Percentiles rank a stretch among this genome's conserved stretches.
Evolutionary conservation across 2,797 vertebrate genomes (phyloP).

Genomic region (Labroides dimidiatus): DNA sequence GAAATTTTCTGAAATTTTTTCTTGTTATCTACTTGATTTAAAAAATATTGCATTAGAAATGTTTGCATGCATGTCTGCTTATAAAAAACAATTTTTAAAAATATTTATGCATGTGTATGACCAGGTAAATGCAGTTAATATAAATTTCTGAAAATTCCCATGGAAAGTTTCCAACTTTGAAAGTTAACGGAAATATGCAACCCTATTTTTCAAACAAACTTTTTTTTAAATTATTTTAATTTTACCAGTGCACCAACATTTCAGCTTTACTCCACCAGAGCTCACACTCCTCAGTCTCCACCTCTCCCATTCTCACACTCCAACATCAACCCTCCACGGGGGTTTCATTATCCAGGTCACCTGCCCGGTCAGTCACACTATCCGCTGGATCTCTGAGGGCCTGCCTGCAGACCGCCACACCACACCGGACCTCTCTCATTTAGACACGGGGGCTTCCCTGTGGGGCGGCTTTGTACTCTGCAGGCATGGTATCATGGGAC

Average conservation of each 20-base stretch:
- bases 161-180: too few relatives aligned
- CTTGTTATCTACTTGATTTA: too few relatives aligned
- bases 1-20: too few relatives aligned
- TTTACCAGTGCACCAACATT: not conserved
- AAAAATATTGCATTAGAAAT: too few relatives aligned
- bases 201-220: too few relatives aligned
- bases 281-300: constrained; percentile 19
- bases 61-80: too few relatives aligned
- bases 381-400: constrained; percentile 65
- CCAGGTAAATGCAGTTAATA: too few relatives aligned
- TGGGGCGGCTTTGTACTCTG: constrained; percentile 78
- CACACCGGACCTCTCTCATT: constrained; percentile 81
- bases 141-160: too few relatives aligned
- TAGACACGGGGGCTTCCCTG: constrained; percentile 69
- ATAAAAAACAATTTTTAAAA: too few relatives aligned
- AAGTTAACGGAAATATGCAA: too few relatives aligned
- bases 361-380: constrained; percentile 64
- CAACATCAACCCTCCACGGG: constrained; percentile 40
- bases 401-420: constrained; percentile 37
- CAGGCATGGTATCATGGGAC: constrained; percentile 73
- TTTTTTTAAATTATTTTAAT: too few relatives aligned
- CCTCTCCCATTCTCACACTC: constrained; percentile 54
- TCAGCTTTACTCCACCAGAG: not conserved
- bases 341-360: constrained; percentile 68
- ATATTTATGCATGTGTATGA: too few relatives aligned